Conservation (phyloP, 2,113 vertebrate genomes). For the Sclerurus mexicanus region DNA sequence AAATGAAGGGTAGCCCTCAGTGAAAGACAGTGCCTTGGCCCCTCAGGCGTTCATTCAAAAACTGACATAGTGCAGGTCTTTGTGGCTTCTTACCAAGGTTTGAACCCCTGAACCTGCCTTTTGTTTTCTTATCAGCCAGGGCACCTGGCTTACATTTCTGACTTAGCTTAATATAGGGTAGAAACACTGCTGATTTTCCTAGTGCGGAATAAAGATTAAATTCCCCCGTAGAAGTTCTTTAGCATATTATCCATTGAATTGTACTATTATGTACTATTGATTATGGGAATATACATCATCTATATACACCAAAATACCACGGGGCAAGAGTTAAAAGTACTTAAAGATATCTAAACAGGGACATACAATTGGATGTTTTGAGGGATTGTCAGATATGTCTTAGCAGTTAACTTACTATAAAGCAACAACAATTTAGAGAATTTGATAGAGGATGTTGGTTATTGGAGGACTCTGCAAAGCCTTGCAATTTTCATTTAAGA, state of each 20-base stretch:
- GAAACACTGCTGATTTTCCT: background rate
- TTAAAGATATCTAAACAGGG: background rate
- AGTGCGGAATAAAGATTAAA: background rate
- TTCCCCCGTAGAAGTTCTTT: background rate
- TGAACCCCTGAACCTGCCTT: background rate
- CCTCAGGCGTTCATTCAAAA: background rate
- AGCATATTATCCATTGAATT: background rate
- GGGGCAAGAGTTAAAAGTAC: background rate
- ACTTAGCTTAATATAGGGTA: background rate
- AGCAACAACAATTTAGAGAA: background rate
- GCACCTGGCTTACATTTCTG: background rate
- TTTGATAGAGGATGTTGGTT: background rate
- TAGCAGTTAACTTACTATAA: background rate
- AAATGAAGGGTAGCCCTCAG: background rate
- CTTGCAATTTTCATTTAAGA: background rate
- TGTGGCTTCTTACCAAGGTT: background rate
- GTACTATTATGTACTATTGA: background rate
- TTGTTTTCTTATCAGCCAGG: background rate
- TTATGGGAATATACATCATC: background rate
- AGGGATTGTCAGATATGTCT: background rate
- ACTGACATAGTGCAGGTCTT: fast-evolving
- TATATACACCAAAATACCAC: background rate
- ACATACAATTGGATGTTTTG: background rate
- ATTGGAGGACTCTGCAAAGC: background rate
- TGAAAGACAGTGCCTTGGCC: background rate